Base-by-base conservation (phyloP, 1,140 invertebrate species). In the Potamilus streckersoni region DNA sequence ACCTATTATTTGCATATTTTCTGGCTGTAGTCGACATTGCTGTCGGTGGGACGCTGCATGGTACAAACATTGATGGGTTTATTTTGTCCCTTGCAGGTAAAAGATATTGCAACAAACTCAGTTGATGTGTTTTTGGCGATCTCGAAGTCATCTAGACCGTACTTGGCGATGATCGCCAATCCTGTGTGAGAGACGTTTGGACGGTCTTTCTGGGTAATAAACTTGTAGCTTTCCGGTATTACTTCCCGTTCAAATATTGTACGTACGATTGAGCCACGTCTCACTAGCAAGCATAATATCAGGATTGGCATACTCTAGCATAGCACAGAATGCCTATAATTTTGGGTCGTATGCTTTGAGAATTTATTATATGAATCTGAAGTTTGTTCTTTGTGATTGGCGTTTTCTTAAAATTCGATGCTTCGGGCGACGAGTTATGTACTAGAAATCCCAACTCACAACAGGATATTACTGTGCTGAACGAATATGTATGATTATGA, bases 211-310 rank as follows among this genome's bases (percentile, higher is more conserved):
- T 27, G 69, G 14, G 69, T 19, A 3, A 60, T 59, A 31, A 71
- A 71, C 15, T 23, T 27, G 27, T 31, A 31, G 27, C 27, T 31
- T 31, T 31, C 27, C 27, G 27, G 27, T 31, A 31, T 1, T 31
- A 71, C 31, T 61, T 71, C 38, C 17, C 27, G 17, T 71, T 71
- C 59, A 20, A 59, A 27, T 19, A n/a, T n/a, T n/a, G n/a, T 58
- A 60, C 0, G 27, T 20, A 20, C 49, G 16, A 8, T 69, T 15
- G 49, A 69, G 67, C 67, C 67, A 69, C 8, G 69, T 71, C 23
- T 71, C 69, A 13, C 57, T 60, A 19, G 69, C 69, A 31, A 31
- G 27, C 4, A 31, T 31, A 31, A 31, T 31, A 31, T 31, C 27
- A 31, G 27, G 27, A 31, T 61, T 27, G 5, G 27, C 27, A 13